Base-by-base conservation (phyloP, 2,113 vertebrate species). In the Acrocephalus arundinaceus region DNA sequence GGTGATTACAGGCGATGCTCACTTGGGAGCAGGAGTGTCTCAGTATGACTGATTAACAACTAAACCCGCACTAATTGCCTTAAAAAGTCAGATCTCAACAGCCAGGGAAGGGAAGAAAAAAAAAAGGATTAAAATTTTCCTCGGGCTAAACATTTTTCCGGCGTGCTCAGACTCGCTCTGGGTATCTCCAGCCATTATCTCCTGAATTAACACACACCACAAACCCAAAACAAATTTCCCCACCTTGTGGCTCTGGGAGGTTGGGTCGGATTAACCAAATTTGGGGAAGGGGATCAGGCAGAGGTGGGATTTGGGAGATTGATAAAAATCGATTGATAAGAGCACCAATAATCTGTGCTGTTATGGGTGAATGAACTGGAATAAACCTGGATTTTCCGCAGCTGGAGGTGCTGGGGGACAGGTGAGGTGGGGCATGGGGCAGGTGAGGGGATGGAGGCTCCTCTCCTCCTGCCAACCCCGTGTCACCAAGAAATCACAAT, bases 311-410 rank as follows among this genome's bases (percentile, higher is more conserved):
- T 86, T n/a, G 22, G 66, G 96, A 95, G 90, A 94, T 20, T 11
- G 31, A 55, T 54, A 17, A 17, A 30, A 30, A 30, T 18, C 5
- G 51, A 52, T 16, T 17, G 51, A 30, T 30, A 54, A 54, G 7
- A 30, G 51, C 10, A 16, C 27, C 27, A 54, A 54, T 54, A 30
- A 54, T 28, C 51, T 10, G 27, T 28, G 78, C 84, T 95, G 39
- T 93, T 94, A 39, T 3, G 8, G 5, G 17, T 14, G 61, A 92
- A 70, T 48, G 43, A 39, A 79, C 55, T 39, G 76, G 81, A 93
- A 91, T 43, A 75, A 93, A 28, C 55, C 74, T 71, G 97, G 78
- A 92, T 96, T 94, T 82, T 73, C 84, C 77, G 85, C 97, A 97
- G 78, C 68, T 65, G 87, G 87, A 81, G 83, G 74, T 67, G 75